These are phyloP conservation scores for Myanophis thanlyinensis DNA, from an alignment of 2,113 vertebrate species.

Conservation along the genomic window DNA sequence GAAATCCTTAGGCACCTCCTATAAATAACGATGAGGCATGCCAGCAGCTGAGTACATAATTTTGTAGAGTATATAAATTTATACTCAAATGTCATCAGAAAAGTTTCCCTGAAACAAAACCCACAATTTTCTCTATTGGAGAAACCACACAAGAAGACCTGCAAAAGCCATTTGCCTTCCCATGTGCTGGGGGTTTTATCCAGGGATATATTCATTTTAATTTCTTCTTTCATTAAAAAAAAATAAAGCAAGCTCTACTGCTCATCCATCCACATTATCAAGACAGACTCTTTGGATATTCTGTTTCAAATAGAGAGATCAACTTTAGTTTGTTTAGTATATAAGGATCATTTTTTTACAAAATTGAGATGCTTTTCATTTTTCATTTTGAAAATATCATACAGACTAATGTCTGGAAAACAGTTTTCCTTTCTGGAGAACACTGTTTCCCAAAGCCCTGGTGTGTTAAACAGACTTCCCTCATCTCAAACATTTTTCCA, in stretches of 20 bases:
- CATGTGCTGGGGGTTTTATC: constrained; percentile 37
- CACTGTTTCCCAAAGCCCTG: background rate
- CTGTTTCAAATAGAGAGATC: background rate
- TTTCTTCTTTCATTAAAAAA: constrained; percentile 10
- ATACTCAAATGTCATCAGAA: constrained; percentile 52
- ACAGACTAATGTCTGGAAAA: background rate
- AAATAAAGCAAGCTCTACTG: background rate
- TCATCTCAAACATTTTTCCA: background rate
- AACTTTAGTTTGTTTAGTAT: background rate
- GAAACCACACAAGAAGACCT: constrained; percentile 57
- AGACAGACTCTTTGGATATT: no score
- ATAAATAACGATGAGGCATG: constrained; percentile 72
- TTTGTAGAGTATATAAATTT: constrained; percentile 73
- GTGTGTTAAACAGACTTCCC: background rate
- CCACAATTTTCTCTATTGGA: constrained; percentile 36
- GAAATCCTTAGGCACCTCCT: constrained; percentile 41
- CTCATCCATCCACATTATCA: constrained; percentile 5
- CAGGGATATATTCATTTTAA: constrained; percentile 39
- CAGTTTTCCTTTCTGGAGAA: background rate
- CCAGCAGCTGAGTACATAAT: constrained; percentile 59
- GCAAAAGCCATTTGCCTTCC: constrained; percentile 45
- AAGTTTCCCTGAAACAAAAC: constrained; percentile 30
- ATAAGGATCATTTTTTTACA: background rate
- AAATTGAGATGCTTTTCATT: background rate
- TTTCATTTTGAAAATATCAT: background rate